Evolutionary conservation across 2,797 vertebrate species (phyloP), one percentile per base, ranked within the genome.

Genomic region (Notolepis coatsorum): DNA sequence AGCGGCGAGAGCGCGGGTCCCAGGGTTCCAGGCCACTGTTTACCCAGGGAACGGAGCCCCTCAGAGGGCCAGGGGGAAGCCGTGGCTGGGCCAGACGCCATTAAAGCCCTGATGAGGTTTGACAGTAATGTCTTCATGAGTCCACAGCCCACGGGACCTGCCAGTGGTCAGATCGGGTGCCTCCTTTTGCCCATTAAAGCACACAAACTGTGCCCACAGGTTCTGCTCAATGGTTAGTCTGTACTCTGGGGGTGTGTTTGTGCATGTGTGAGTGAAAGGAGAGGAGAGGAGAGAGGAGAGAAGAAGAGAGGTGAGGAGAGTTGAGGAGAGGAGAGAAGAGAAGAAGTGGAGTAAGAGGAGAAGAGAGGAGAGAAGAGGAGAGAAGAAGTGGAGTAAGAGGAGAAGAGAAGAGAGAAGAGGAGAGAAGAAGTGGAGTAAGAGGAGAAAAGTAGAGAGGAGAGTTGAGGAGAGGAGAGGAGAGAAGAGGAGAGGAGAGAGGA

Each of bases 41-140:
- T 88, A 84, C 76, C 80, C 81, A 82, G 54, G 80, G 80, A 85
- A 76, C 75, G 81, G 69, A 80, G 68, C 80, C 81, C 81, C 82
- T 82, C 68, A 7, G 50, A 78, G 75, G 69, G 65, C 75, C 53
- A 13, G 55, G 67, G 75, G 74, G 71, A 79, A 71, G 72, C 61
- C 61, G 24, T 37, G 43, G 58, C 72, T 54, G 61, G 77, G 84
- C 85, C 84, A 88, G 84, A 68, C 68, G 69, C 84, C 79, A 86
- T 90, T 90, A 85, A 89, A 88, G 62, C 65, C 70, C 73, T 87
- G 88, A 92, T 90, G 82, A 75, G 58, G 84, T 91, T 77, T 90
- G 91, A 91, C 91, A 91, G 86, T 88, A 88, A 92, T 91, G 89
- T 93, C 86, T 91, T 84, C 81, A 82, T 75, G 82, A 79, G 80